Evolutionary conservation across 1,140 invertebrate genomes (phyloP), one percentile per base, ranked within the genome.

Genomic region (Scaptomyza graminum): DNA sequence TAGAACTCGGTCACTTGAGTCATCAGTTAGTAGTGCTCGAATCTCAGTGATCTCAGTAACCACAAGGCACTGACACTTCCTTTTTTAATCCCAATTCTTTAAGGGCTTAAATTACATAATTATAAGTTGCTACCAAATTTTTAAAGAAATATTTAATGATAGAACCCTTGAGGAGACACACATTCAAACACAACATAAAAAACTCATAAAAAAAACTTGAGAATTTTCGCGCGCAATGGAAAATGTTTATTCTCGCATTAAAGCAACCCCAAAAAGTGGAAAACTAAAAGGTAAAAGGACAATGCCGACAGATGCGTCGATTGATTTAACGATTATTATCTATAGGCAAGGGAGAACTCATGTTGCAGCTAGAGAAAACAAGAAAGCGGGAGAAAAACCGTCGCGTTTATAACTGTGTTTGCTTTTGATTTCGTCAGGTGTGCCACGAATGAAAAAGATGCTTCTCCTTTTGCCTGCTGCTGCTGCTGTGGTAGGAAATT

Each of bases 371-470:
- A 28, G 28, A 28, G 28, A 1, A 5, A 5, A 7, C 6, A 28
- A 5, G 5, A 7, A 5, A 34, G 8, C 1, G 7, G 7, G 31
- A 34, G 7, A 34, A 7, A 34, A 31, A 44, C 18, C 37, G 28
- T 34, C 5, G 43, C 31, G 59, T 61, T 49, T 59, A 75, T 87
- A 88, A 88, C 83, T 88, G 83, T 88, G 79, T 74, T 76, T 55
- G 83, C 83, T 88, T 88, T 88, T 88, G 83, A 88, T 88, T 88
- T 88, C 83, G 79, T 84, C 80, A 84, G 80, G 80, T 84, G 80
- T 76, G 80, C 57, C 34, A 12, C 31, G 2, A 25, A 39, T 5
- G 12, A 3, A 34, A 34, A 34, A 34, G 31, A 34, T 8, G 13
- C n/a, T 15, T 31, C 9, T 77, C 43, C 49, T 34, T 22, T 59